phyloP scores from a whole-genome alignment of 2,113 vertebrate species.

The Halichoerus grypus region DNA sequence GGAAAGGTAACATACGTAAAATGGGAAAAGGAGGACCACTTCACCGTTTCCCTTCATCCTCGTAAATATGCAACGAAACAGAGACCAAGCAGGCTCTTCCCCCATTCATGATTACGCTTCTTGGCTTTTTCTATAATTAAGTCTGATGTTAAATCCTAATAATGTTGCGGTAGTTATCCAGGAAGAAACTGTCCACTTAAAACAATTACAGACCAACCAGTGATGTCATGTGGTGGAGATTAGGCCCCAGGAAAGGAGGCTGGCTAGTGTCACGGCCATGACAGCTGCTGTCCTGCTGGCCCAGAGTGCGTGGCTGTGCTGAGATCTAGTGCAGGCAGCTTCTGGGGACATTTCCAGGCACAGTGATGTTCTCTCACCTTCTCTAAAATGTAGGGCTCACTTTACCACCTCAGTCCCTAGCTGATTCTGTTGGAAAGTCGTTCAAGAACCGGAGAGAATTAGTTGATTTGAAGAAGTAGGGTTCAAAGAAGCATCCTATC shows the following conservation, averaged over 20 bases:
- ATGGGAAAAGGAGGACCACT: background rate
- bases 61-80: background rate
- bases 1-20: background rate
- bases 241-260: background rate
- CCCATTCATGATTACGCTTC: background rate
- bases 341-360: background rate
- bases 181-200: constrained; percentile 28
- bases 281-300: background rate
- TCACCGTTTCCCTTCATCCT: background rate
- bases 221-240: background rate
- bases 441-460: background rate
- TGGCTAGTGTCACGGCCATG: background rate
- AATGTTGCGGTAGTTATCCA: background rate
- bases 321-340: background rate
- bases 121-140: background rate
- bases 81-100: background rate
- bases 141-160: background rate
- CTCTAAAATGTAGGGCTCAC: background rate
- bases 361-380: accelerated
- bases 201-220: background rate
- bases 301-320: accelerated
- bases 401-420: background rate
- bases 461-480: background rate
- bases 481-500: background rate
- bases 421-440: background rate